Base-by-base conservation (phyloP, 2,113 vertebrate genomes). In the Archocentrus centrarchus region DNA sequence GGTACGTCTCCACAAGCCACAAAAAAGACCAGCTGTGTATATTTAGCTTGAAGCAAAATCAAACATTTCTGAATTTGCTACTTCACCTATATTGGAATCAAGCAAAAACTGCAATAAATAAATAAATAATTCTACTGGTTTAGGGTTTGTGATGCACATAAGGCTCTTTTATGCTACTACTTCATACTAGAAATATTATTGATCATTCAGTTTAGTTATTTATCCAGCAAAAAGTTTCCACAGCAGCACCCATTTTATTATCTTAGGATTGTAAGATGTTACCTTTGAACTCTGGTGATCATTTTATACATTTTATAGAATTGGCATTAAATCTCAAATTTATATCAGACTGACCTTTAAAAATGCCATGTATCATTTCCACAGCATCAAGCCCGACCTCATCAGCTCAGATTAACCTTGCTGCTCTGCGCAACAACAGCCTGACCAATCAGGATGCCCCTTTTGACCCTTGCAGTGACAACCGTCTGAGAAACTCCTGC, bases 401-500 rank as follows among this genome's bases (percentile, higher is more conserved):
- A 0, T 95, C 96, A 0, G 95, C 96, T 59, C 98, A 98, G 94
- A 96, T 98, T 92, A 98, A 96, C 94, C 91, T 99, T 64, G 96
- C 97, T 47, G 96, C 97, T 37, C 91, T 97, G 57, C 95, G 98
- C 77, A 98, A 97, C 3, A 98, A 98, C 95, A 97, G 98, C 93
- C 96, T 99, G 79, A 98, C 97, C 95, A 98, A 97, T 63, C 97
- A 98, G 0, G 98, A 99, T 0, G 93, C 87, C 1, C 88, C 97
- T 6, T 97, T 96, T 0, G 98, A 99, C 77, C 96, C 97, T 0
- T 97, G 96, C 37, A 85, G 95, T 0, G 98, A 99, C 75, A 92
- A 96, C 35, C 97, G 98, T 30, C 96, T 99, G 94, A 97, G 98
- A 41, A 99, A 99, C 92, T 99, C 98, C 84, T 99, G 98, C 58